Percentiles rank a stretch among this genome's conserved stretches.
Evolutionary conservation across 2,888 invertebrate genomes (phyloP).

Genomic region (Desoria tigrina): DNA sequence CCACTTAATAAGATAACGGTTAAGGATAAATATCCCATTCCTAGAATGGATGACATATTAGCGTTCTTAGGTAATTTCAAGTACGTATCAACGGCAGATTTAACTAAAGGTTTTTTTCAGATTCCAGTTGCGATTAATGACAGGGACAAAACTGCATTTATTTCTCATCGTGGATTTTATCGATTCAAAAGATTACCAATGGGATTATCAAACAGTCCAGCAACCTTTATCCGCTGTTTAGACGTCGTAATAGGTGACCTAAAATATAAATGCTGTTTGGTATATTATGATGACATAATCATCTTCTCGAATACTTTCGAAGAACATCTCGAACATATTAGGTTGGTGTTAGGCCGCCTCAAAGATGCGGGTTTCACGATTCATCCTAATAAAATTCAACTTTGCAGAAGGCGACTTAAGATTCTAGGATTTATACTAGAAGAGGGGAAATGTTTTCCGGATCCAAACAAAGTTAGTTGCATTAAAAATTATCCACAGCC

Average conservation of each 20-base stretch:
- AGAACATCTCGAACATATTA: slow-evolving; percentile 41
- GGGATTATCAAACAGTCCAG: slow-evolving; percentile 54
- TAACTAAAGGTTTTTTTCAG: slow-evolving; percentile 12
- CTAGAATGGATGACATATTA: slow-evolving; percentile 12
- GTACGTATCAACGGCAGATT: slow-evolving; percentile 2
- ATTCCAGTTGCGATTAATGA: background rate
- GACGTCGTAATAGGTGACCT: slow-evolving; percentile 53
- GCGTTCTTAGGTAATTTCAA: background rate
- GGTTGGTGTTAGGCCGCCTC: slow-evolving; percentile 17
- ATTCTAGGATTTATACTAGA: slow-evolving; percentile 56
- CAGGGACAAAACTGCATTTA: slow-evolving; percentile 13
- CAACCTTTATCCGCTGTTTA: slow-evolving; percentile 56
- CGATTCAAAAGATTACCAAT: slow-evolving; percentile 55
- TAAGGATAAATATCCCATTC: slow-evolving; percentile 14
- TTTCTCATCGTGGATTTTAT: slow-evolving; percentile 38
- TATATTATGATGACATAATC: slow-evolving; percentile 55
- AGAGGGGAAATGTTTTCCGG: slow-evolving; percentile 55
- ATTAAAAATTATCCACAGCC: slow-evolving; percentile 37
- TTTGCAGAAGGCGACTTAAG: slow-evolving; percentile 43
- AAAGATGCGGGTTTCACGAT: slow-evolving; percentile 45
- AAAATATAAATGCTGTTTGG: slow-evolving; percentile 52
- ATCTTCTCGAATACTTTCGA: slow-evolving; percentile 30
- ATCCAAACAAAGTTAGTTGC: slow-evolving; percentile 54
- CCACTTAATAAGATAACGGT: slow-evolving; percentile 8
- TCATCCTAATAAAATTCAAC: slow-evolving; percentile 50